These are phyloP conservation scores for Drosophila conformis DNA, from an alignment of 2,888 invertebrate genomes.

Conservation along the genomic window DNA sequence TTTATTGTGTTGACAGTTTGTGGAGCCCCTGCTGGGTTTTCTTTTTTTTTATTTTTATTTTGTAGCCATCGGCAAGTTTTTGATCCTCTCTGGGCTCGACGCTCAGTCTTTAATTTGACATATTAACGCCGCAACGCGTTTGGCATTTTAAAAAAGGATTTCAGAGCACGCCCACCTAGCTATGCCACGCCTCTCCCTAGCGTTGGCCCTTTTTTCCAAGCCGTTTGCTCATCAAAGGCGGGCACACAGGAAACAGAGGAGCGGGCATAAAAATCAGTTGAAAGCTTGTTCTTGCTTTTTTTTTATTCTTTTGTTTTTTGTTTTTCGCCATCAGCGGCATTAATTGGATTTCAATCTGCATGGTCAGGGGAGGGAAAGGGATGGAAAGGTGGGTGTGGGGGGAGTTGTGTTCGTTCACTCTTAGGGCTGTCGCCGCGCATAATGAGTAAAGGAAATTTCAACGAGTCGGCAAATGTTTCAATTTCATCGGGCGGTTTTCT, in stretches of 20 bases:
- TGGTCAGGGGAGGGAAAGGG: slow-evolving; percentile 1
- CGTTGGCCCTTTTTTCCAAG: slow-evolving; percentile 63
- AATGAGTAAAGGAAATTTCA: slow-evolving; percentile 75
- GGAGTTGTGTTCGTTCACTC: slow-evolving; percentile 3
- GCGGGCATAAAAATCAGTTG: slow-evolving; percentile 64
- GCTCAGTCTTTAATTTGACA: slow-evolving; percentile 63
- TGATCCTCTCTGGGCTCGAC: slow-evolving; percentile 25
- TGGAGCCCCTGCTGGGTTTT: slow-evolving; percentile 8
- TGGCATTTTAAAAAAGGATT: slow-evolving; percentile 74
- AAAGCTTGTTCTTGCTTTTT: slow-evolving; percentile 59
- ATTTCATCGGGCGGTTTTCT: slow-evolving; percentile 50
- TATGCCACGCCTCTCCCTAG: slow-evolving; percentile 31
- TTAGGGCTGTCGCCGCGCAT: slow-evolving; percentile 64
- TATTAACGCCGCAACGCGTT: slow-evolving; percentile 75
- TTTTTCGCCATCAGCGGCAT: slow-evolving; percentile 66
- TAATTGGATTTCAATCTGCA: slow-evolving; percentile 76
- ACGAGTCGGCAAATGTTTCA: slow-evolving; percentile 75
- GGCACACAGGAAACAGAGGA: slow-evolving; percentile 43
- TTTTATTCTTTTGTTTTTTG: slow-evolving; percentile 25
- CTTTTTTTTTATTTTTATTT: neutral
- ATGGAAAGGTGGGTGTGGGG: neutral
- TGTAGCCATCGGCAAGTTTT: slow-evolving; percentile 57
- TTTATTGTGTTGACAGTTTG: slow-evolving; percentile 72
- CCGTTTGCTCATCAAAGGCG: slow-evolving; percentile 61
- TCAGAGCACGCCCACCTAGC: slow-evolving; percentile 26